These are phyloP conservation scores for Mesitornis unicolor DNA, from an alignment of 2,113 vertebrate genomes.

Conservation along the genomic window DNA sequence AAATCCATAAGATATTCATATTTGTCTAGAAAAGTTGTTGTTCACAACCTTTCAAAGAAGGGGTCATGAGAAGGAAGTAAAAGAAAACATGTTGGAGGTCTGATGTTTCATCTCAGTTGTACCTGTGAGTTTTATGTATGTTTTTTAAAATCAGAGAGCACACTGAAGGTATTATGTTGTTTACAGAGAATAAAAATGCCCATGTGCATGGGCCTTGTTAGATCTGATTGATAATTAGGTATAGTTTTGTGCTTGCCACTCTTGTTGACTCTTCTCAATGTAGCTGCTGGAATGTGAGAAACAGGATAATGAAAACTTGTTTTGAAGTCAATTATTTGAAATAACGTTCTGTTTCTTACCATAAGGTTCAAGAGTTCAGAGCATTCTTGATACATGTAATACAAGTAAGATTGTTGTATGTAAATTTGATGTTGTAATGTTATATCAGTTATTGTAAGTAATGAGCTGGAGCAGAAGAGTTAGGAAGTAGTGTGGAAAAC, in stretches of 20 bases:
- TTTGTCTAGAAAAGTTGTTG: background rate
- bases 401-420: background rate
- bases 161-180: background rate
- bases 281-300: background rate
- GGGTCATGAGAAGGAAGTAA: background rate
- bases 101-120: background rate
- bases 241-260: background rate
- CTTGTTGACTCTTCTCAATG: background rate
- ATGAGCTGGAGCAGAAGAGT: background rate
- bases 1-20: background rate
- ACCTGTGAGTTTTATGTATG: background rate
- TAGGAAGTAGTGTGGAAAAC: background rate
- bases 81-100: background rate
- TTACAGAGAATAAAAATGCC: background rate
- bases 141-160: background rate
- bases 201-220: background rate
- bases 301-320: background rate
- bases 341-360: background rate
- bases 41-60: background rate
- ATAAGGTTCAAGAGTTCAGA: background rate
- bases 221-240: background rate
- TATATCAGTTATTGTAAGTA: background rate
- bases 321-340: background rate
- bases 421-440: background rate
- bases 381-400: background rate